These are phyloP conservation scores for Heliangelus exortis DNA, from an alignment of 2,797 vertebrate species.

Conservation along the genomic window DNA sequence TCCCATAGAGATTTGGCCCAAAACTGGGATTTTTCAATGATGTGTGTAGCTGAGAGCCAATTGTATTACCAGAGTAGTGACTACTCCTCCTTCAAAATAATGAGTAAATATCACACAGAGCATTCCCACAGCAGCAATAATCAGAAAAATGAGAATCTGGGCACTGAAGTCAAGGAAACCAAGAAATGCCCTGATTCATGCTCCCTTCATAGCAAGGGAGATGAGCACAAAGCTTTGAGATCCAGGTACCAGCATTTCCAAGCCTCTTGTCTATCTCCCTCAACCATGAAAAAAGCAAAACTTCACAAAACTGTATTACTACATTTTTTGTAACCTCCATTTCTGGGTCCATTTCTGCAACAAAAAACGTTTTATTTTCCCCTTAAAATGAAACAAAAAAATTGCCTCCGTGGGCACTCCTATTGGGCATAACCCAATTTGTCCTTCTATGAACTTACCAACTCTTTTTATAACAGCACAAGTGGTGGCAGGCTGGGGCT, in stretches of 20 bases:
- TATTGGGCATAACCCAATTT: not conserved
- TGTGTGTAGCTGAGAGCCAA: not conserved
- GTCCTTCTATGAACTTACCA: not conserved
- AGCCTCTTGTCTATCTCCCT: not conserved
- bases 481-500: not conserved
- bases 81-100: not conserved
- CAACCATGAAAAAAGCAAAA: not conserved
- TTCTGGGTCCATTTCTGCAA: not conserved
- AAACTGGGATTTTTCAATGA: not conserved
- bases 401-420: not conserved
- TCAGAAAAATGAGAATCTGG: not conserved
- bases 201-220: not conserved
- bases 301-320: not conserved
- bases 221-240: not conserved
- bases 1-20: not conserved
- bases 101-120: not conserved
- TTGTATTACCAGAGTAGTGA: not conserved
- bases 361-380: not conserved
- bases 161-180: not conserved
- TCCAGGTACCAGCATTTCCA: not conserved
- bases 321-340: not conserved
- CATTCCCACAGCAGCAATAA: not conserved
- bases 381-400: not conserved
- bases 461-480: not conserved
- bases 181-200: rapidly evolving